These are phyloP conservation scores for Ectropis crepuscularia DNA, from an alignment of 2,888 invertebrate species.

Conservation along the genomic window DNA sequence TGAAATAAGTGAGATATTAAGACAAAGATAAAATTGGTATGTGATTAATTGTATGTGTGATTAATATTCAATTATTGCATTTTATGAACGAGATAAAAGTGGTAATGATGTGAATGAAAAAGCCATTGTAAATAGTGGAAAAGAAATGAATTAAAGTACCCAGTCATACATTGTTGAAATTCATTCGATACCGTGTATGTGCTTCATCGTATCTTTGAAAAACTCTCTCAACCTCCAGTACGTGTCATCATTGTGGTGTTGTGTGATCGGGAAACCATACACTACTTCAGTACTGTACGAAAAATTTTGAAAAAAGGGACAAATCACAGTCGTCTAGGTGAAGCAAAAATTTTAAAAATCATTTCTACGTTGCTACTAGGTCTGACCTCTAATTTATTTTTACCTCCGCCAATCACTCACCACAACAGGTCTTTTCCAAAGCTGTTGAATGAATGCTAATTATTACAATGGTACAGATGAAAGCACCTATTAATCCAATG, in stretches of 20 bases:
- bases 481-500: conserved; percentile 25
- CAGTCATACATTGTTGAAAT: conserved; percentile 11
- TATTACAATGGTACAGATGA: conserved; percentile 51
- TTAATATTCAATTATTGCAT: conserved; percentile 7
- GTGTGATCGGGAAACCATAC: conserved; percentile 49
- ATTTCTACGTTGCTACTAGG: conserved; percentile 71
- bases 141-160: conserved; percentile 6
- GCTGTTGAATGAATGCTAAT: conserved; percentile 78
- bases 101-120: conserved; percentile 13
- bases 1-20: neutral
- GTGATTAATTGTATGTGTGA: neutral
- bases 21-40: neutral
- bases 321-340: conserved; percentile 62
- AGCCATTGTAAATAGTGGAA: neutral
- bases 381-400: conserved; percentile 62
- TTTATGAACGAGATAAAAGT: conserved; percentile 8
- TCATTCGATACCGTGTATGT: conserved; percentile 18
- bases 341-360: conserved; percentile 69
- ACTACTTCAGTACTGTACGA: conserved; percentile 49
- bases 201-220: conserved; percentile 18
- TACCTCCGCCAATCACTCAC: conserved; percentile 80
- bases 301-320: conserved; percentile 55
- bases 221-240: conserved; percentile 18
- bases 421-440: conserved; percentile 84
- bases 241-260: conserved; percentile 55